Evolutionary conservation across 2,888 invertebrate species (phyloP).

Genomic region (Leptinotarsa haldemani): DNA sequence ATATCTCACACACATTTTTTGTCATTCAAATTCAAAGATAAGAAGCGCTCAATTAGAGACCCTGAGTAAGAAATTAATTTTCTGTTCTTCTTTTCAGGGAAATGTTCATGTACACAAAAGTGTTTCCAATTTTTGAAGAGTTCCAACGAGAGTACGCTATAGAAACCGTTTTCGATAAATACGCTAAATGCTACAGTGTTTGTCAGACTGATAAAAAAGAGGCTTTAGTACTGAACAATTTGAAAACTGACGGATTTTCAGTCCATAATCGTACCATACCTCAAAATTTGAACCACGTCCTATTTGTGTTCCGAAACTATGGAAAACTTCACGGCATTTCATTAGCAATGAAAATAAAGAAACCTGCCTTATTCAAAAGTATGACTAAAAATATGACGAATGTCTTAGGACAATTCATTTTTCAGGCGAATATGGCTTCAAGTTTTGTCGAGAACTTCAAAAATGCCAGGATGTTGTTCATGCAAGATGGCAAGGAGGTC

Average conservation of each 20-base stretch:
- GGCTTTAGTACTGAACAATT: slow-evolving; percentile 52
- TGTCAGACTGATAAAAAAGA: slow-evolving; percentile 48
- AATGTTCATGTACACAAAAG: slow-evolving; percentile 49
- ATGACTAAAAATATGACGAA: slow-evolving; percentile 50
- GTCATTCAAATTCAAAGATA: too few species aligned
- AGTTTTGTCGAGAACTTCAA: slow-evolving; percentile 39
- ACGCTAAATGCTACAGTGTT: slow-evolving; percentile 51
- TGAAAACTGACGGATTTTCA: slow-evolving; percentile 50
- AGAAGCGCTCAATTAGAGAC: too few species aligned
- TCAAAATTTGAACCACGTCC: slow-evolving; percentile 55
- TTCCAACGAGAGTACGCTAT: slow-evolving; percentile 43
- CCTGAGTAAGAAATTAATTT: too few species aligned
- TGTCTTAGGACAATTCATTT: slow-evolving; percentile 47
- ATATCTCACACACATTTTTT: too few species aligned
- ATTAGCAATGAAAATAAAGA: slow-evolving; percentile 47
- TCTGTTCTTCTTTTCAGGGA: slow-evolving; percentile 37
- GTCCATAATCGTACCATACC: slow-evolving; percentile 50
- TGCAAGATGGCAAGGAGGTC: slow-evolving; percentile 27
- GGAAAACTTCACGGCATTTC: slow-evolving; percentile 52
- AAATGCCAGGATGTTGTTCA: slow-evolving; percentile 41
- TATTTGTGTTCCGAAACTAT: slow-evolving; percentile 47
- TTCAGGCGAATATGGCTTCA: slow-evolving; percentile 39
- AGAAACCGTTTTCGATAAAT: slow-evolving; percentile 39
- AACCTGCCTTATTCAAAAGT: slow-evolving; percentile 44
- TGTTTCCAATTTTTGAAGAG: slow-evolving; percentile 48